Conservation (phyloP, 2,888 invertebrate species). For the Pollenia angustigena region DNA sequence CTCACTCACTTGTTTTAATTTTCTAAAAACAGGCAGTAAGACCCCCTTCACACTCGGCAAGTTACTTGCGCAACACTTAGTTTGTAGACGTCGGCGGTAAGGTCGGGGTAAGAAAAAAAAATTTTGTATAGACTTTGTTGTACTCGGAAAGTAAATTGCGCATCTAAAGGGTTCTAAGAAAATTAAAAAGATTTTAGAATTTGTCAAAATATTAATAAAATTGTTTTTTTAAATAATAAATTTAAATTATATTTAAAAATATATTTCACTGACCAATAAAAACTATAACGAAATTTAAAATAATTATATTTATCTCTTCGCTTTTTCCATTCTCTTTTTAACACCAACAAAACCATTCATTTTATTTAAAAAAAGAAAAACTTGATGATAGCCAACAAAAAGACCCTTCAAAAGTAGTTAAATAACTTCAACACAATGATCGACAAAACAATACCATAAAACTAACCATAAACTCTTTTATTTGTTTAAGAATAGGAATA, state of each 20-base stretch:
- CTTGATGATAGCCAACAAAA: conserved; percentile 42
- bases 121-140: too few relatives aligned
- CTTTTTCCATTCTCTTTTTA: conserved; percentile 6
- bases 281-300: background rate
- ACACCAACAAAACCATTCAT: conserved; percentile 56
- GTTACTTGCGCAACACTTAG: too few relatives aligned
- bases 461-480: conserved; percentile 36
- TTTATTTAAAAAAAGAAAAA: conserved; percentile 48
- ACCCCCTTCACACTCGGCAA: too few relatives aligned
- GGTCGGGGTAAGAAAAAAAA: too few relatives aligned
- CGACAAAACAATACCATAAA: conserved; percentile 41
- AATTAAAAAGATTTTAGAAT: background rate
- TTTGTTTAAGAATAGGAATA: background rate
- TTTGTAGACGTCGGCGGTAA: too few relatives aligned
- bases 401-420: conserved; percentile 16
- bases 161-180: too few relatives aligned
- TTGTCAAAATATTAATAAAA: background rate
- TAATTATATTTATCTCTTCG: background rate
- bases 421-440: conserved; percentile 53
- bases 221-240: background rate
- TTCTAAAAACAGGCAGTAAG: too few relatives aligned
- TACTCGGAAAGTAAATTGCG: too few relatives aligned
- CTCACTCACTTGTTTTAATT: too few relatives aligned
- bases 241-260: background rate
- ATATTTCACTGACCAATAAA: background rate